Percentiles rank a stretch among this genome's conserved stretches.
Evolutionary conservation across 2,797 vertebrate genomes (phyloP).

Genomic region (Sebastes goodei): DNA sequence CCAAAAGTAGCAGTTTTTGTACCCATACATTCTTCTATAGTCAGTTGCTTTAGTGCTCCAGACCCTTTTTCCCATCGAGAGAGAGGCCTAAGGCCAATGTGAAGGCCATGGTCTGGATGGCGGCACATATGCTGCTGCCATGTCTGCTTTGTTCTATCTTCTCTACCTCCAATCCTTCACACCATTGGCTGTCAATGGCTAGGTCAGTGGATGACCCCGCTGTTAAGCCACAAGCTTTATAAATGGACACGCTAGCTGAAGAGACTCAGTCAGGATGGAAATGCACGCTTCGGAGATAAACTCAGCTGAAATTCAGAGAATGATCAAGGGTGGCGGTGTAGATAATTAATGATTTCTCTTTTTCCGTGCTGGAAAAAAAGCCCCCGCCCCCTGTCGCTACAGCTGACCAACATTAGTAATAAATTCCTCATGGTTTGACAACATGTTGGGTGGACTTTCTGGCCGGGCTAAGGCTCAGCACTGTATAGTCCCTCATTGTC

Average conservation of each 20-base stretch:
- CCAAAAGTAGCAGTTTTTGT: background rate
- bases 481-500: slow-evolving; percentile 68
- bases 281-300: slow-evolving; percentile 77
- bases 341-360: slow-evolving; percentile 81
- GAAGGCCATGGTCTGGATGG: slow-evolving; percentile 45
- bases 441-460: slow-evolving; percentile 77
- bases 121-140: slow-evolving; percentile 52
- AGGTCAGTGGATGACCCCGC: slow-evolving; percentile 67
- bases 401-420: slow-evolving; percentile 88
- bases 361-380: slow-evolving; percentile 54
- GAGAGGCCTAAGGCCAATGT: slow-evolving; percentile 25
- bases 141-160: slow-evolving; percentile 67
- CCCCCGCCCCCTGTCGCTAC: slow-evolving; percentile 52
- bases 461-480: slow-evolving; percentile 48
- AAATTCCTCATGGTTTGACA: slow-evolving; percentile 85
- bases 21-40: background rate
- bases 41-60: background rate
- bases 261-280: slow-evolving; percentile 67
- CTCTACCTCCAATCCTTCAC: slow-evolving; percentile 66
- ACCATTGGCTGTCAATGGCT: slow-evolving; percentile 58
- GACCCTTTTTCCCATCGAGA: slow-evolving; percentile 14
- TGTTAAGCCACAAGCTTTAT: slow-evolving; percentile 74
- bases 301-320: slow-evolving; percentile 65
- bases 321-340: slow-evolving; percentile 69
- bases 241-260: slow-evolving; percentile 67